Base-by-base conservation (phyloP, 2,888 invertebrate species). In the Lymantria monacha region DNA sequence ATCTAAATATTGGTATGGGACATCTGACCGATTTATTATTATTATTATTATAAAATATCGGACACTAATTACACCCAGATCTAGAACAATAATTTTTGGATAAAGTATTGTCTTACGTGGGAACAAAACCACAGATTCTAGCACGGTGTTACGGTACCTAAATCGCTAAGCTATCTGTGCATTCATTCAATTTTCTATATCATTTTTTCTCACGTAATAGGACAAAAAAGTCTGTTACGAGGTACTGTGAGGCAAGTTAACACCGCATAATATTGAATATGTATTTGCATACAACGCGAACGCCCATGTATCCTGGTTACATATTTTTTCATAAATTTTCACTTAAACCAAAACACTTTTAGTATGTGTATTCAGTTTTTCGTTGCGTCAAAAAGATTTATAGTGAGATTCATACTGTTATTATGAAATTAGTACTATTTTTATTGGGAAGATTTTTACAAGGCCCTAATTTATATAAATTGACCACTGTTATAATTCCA, bases 261-360 rank as follows among this genome's bases (percentile, higher is more conserved):
- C 62, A 61, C 53, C 53, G 57, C 46, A 50, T 50, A 47, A 53
- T 59, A 59, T 57, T 48, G 43, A 59, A 54, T 52, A n/a, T n/a
- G n/a, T n/a, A 79, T 81, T 80, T 77, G 73, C 79, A 80, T 78
- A 68, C 66, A 69, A 72, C 79, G 71, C 61, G 70, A 68, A 57
- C 57, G 64, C 50, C 48, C 56, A 1, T 36, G 60, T 61, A 60
- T 48, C 66, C 72, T 55, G 60, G 69, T 69, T 76, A 74, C 78
- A 79, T 77, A 77, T 69, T 75, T 78, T 78, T 79, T 77, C 75
- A 74, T 78, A 74, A 63, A 70, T 74, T 73, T 69, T 52, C 60
- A 54, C 42, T 54, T 47, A 51, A 51, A 56, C 47, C 59, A 49
- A 55, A 53, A 46, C 46, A 22, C 30, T 8, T 22, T 22, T 2